These are phyloP conservation scores for Corythornis leucogaster DNA, from an alignment of 2,797 vertebrate species.

Conservation along the genomic window DNA sequence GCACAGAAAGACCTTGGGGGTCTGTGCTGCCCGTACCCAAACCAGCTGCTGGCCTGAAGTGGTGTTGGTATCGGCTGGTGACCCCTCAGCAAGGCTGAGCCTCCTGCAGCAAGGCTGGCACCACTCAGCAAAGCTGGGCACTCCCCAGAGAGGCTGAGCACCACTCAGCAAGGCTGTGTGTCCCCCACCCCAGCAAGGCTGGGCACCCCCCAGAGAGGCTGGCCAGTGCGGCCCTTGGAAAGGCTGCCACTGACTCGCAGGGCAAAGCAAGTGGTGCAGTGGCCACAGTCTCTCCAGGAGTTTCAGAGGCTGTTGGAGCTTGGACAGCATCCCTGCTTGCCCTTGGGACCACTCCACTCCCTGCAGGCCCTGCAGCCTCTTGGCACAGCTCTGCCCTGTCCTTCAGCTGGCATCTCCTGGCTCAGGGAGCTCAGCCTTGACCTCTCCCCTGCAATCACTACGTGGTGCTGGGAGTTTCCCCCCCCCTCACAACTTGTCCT, in stretches of 20 bases:
- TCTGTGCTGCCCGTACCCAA: not conserved
- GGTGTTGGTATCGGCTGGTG: rapidly evolving
- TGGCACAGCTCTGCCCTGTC: rapidly evolving
- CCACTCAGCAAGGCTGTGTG: too few relatives aligned
- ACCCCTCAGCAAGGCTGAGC: not conserved
- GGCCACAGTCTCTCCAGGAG: not conserved
- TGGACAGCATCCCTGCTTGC: not conserved
- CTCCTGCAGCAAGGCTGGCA: too few relatives aligned
- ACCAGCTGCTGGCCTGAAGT: not conserved
- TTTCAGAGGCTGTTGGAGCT: not conserved
- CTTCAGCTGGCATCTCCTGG: not conserved
- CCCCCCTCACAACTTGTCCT: not conserved
- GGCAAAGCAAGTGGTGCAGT: not conserved
- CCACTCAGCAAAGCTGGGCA: too few relatives aligned
- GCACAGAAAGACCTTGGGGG: not conserved
- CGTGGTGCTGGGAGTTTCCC: not conserved
- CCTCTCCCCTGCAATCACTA: not conserved
- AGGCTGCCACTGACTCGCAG: not conserved
- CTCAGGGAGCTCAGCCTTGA: not conserved
- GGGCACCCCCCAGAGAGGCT: not conserved
- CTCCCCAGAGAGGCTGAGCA: too few relatives aligned
- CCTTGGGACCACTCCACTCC: not conserved
- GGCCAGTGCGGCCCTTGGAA: not conserved
- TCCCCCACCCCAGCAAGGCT: too few relatives aligned
- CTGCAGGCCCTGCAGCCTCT: not conserved